Percentiles rank a stretch among this genome's conserved stretches.
phyloP scores from a whole-genome alignment of 2,797 vertebrate genomes.

The Parambassis ranga region DNA sequence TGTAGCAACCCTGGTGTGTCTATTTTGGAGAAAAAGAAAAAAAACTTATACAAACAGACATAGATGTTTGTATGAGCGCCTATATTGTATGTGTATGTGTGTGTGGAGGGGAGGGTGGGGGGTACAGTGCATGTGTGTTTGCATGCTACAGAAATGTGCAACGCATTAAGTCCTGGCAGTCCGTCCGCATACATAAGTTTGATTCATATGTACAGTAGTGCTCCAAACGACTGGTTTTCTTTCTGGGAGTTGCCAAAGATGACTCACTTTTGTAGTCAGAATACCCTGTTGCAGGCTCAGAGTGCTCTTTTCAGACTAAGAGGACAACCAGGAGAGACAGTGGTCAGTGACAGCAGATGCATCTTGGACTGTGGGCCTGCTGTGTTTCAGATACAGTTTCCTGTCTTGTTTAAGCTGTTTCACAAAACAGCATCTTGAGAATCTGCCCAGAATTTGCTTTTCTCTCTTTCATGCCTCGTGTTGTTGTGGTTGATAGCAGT shows the following conservation, averaged over 20 bases:
- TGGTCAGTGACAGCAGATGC: conserved; percentile 53
- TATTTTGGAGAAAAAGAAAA: conserved; percentile 69
- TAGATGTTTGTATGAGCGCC: conserved; percentile 53
- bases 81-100: conserved; percentile 15
- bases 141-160: conserved; percentile 79
- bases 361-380: conserved; percentile 37
- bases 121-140: conserved; percentile 66
- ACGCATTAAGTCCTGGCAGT: conserved; percentile 82
- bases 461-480: conserved; percentile 40
- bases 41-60: conserved; percentile 73
- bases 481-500: conserved; percentile 57
- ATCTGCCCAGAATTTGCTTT: conserved; percentile 54
- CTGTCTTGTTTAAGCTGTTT: conserved; percentile 49
- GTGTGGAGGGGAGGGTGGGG: conserved; percentile 10
- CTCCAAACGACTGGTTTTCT: conserved; percentile 73
- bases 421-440: conserved; percentile 48
- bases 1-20: conserved; percentile 81
- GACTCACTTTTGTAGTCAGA: conserved; percentile 72
- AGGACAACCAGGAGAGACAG: conserved; percentile 50
- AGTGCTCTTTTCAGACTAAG: conserved; percentile 36
- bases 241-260: conserved; percentile 71
- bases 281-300: conserved; percentile 29
- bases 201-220: conserved; percentile 79
- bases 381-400: conserved; percentile 44
- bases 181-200: conserved; percentile 65